A percentile compares a stretch with the other conserved stretches of the same genome.
These are phyloP conservation scores for Drosophila fulvimacula DNA, from an alignment of 2,888 invertebrate genomes.

Conservation along the genomic window DNA sequence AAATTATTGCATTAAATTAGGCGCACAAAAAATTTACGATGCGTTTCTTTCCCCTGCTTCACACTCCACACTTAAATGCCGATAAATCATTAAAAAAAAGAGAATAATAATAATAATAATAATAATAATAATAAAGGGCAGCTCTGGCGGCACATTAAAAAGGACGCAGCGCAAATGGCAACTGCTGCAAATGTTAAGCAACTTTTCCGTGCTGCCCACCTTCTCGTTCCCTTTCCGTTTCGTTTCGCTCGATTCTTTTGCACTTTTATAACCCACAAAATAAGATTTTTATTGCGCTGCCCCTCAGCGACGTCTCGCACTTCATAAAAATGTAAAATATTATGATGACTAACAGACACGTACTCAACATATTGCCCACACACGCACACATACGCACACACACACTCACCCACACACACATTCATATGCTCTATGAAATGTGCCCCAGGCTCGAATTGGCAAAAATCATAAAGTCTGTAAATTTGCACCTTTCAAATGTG, in stretches of 20 bases:
- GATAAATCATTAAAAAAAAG: constrained; percentile 74
- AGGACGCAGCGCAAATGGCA: constrained; percentile 43
- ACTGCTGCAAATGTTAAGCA: constrained; percentile 42
- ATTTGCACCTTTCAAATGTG: constrained; percentile 41
- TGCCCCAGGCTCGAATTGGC: constrained; percentile 36
- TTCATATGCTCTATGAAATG: constrained; percentile 26
- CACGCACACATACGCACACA: background rate
- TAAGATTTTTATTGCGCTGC: constrained; percentile 74
- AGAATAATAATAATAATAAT: constrained; percentile 17
- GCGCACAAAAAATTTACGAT: constrained; percentile 69
- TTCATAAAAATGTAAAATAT: constrained; percentile 80
- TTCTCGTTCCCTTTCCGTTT: background rate
- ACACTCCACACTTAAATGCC: constrained; percentile 66
- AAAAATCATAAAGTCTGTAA: constrained; percentile 49
- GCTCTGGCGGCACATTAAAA: constrained; percentile 51
- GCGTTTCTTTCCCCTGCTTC: constrained; percentile 48
- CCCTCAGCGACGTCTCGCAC: constrained; percentile 66
- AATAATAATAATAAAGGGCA: constrained; percentile 46
- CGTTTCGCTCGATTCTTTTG: constrained; percentile 44
- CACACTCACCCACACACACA: background rate
- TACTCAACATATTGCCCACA: constrained; percentile 55
- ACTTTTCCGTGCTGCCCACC: constrained; percentile 10
- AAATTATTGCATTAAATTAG: constrained; percentile 77
- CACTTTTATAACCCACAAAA: constrained; percentile 75
- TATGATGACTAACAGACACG: constrained; percentile 72